These are phyloP conservation scores for Tiliacea aurago DNA, from an alignment of 2,888 invertebrate genomes.

Conservation along the genomic window DNA sequence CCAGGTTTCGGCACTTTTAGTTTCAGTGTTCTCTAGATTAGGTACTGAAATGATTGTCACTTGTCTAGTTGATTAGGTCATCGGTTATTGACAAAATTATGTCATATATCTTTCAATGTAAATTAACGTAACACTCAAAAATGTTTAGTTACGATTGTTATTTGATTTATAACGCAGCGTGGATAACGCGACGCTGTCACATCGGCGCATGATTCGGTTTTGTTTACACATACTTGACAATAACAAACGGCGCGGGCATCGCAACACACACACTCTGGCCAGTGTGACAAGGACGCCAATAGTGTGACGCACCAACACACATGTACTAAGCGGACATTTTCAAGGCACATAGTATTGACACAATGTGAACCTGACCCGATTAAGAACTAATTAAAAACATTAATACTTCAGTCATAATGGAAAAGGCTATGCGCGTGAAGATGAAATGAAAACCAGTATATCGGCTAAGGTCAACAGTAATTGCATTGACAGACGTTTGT, in stretches of 20 bases:
- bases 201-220: constrained; percentile 74
- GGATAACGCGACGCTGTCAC: constrained; percentile 66
- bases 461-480: constrained; percentile 50
- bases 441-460: constrained; percentile 45
- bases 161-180: constrained; percentile 60
- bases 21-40: not conserved
- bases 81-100: constrained; percentile 6
- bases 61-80: too few relatives aligned
- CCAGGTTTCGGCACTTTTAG: not conserved
- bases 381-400: constrained; percentile 69
- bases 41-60: not conserved
- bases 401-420: constrained; percentile 57
- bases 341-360: constrained; percentile 62
- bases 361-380: constrained; percentile 68
- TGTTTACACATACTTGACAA: constrained; percentile 84
- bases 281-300: constrained; percentile 68
- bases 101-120: not conserved
- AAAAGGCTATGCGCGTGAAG: constrained; percentile 53
- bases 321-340: constrained; percentile 57
- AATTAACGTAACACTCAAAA: constrained; percentile 24
- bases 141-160: constrained; percentile 33
- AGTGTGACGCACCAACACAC: constrained; percentile 47
- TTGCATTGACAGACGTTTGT: constrained; percentile 17
- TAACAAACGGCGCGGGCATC: constrained; percentile 77
- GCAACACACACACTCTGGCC: constrained; percentile 61